Percentiles rank a stretch among this genome's conserved stretches.
Evolutionary conservation across 2,113 vertebrate genomes (phyloP).

Genomic region (Calyptomena viridis): DNA sequence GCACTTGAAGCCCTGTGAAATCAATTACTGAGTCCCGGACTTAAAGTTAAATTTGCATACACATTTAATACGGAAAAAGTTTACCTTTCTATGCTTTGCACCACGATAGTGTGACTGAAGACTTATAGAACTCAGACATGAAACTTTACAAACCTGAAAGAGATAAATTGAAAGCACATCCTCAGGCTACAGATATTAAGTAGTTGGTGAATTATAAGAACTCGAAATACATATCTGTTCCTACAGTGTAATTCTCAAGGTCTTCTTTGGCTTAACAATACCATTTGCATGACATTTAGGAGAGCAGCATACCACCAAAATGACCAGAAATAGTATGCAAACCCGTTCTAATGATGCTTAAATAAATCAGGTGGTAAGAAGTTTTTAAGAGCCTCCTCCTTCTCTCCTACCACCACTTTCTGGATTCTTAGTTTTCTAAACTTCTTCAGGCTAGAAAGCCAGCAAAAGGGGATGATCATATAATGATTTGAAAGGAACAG

Average conservation of each 20-base stretch:
- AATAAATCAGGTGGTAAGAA: neutral
- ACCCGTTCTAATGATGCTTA: neutral
- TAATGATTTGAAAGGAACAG: neutral
- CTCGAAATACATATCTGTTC: neutral
- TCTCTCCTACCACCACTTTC: neutral
- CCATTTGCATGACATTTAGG: neutral
- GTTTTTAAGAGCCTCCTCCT: neutral
- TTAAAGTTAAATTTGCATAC: neutral
- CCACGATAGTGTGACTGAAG: constrained; percentile 59
- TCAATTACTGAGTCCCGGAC: neutral
- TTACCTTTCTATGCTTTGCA: constrained; percentile 63
- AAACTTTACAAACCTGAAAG: constrained; percentile 53
- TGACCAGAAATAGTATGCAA: neutral
- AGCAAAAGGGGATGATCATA: neutral
- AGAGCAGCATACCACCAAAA: neutral
- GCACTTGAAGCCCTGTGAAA: neutral
- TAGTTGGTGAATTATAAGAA: neutral
- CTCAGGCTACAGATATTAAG: neutral
- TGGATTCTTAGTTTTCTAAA: neutral
- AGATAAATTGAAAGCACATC: neutral
- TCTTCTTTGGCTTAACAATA: neutral
- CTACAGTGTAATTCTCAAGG: neutral
- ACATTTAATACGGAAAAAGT: neutral
- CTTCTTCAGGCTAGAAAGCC: neutral
- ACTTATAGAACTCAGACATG: constrained; percentile 23